These are phyloP conservation scores for Onthophagus taurus DNA, from an alignment of 1,140 invertebrate species.

Conservation along the genomic window DNA sequence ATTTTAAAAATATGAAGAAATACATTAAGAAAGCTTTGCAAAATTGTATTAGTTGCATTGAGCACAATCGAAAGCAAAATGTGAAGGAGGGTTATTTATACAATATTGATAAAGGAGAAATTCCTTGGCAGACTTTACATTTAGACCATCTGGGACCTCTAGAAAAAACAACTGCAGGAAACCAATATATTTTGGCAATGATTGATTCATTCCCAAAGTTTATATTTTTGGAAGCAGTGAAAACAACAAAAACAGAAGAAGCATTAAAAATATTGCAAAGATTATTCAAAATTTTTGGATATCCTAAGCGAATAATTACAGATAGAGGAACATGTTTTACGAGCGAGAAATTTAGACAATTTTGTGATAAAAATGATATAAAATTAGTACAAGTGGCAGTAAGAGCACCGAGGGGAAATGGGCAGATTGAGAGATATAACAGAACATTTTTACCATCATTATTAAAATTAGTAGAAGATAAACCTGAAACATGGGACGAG, in stretches of 20 bases:
- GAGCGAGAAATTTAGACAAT: conserved; percentile 23
- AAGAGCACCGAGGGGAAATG: conserved; percentile 27
- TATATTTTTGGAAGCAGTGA: conserved; percentile 17
- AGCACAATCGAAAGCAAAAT: too few species aligned
- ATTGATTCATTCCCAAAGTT: conserved; percentile 28
- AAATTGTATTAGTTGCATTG: too few species aligned
- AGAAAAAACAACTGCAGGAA: conserved; percentile 21
- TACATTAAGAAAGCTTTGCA: too few species aligned
- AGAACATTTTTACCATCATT: too few species aligned
- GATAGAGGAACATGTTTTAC: conserved; percentile 33
- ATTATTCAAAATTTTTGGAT: conserved; percentile 22
- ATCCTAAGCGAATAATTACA: conserved; percentile 25
- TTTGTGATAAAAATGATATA: conserved; percentile 23
- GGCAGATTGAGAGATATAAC: conserved; percentile 18
- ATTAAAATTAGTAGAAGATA: too few species aligned
- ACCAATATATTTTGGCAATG: conserved; percentile 25
- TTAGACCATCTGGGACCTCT: conserved; percentile 29
- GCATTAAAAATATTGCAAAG: conserved; percentile 6
- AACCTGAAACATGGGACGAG: too few species aligned
- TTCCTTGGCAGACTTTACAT: conserved; percentile 12
- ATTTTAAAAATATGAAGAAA: too few species aligned
- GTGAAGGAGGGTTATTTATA: too few species aligned
- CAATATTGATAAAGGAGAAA: too few species aligned
- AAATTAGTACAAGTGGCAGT: conserved; percentile 29
- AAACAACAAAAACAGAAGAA: conserved; percentile 16